Evolutionary conservation across 2,888 invertebrate species (phyloP), one percentile per base, ranked within the genome.

Genomic region (Agonopterix subpropinquella): DNA sequence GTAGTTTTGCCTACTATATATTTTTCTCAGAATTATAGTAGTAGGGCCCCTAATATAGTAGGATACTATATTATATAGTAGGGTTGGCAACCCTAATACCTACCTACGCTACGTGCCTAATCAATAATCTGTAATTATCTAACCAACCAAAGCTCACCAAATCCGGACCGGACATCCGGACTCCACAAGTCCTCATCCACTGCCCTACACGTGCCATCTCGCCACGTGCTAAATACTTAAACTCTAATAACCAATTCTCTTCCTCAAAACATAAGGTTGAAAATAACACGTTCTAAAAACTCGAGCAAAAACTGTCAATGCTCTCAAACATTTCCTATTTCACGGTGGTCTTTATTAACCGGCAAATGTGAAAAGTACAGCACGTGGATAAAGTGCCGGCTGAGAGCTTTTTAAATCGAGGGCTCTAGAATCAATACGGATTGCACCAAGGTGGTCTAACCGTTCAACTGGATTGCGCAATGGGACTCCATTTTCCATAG

Each of bases 321-420:
- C 39, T 39, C 39, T 39, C 39, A 39, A 39, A 39, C 39, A n/a
- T 39, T 39, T 44, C 44, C 44, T 44, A 11, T 9, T 44, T 44
- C 36, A 13, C 35, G 48, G 48, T 44, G 48, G 48, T 49, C 48
- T 44, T 7, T n/a, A 28, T 48, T 47, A 48, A 18, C 28, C 45
- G 45, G 48, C 41, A 36, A 49, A 45, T 51, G 44, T 48, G 39
- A 48, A 44, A 44, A 48, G 48, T 52, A 28, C 28, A 53, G 57
- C 56, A 56, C 62, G 61, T 58, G 61, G 59, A 57, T 61, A 48
- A 59, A 59, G 57, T 55, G 61, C 52, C 37, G 3, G 45, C 46
- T 18, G 44, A 55, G 51, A 41, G 53, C 49, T 53, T 50, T 55
- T 55, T 48, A 49, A 45, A 49, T 53, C 18, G 43, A 54, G 54